Evolutionary conservation across 2,888 invertebrate species (phyloP).

Genomic region (Chesias legatella): DNA sequence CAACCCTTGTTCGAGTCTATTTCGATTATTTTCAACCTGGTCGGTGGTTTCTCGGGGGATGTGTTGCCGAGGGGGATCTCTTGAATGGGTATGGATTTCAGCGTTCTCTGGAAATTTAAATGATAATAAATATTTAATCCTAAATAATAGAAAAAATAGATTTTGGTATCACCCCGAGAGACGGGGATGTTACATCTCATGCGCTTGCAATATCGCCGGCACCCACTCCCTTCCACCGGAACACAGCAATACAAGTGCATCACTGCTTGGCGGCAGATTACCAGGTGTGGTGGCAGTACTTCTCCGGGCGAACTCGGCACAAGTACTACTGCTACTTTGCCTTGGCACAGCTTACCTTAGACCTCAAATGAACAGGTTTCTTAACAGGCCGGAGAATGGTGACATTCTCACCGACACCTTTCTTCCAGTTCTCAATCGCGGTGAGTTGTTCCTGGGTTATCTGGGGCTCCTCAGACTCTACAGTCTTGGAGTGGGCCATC

Average conservation of each 20-base stretch:
- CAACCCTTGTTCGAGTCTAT: slow-evolving; percentile 50
- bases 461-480: slow-evolving; percentile 30
- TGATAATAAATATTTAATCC: no score
- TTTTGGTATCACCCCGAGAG: no score
- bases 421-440: slow-evolving; percentile 50
- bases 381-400: slow-evolving; percentile 72
- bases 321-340: no score
- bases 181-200: no score
- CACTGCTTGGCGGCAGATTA: no score
- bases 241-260: no score
- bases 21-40: slow-evolving; percentile 53
- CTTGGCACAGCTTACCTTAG: slow-evolving; percentile 77
- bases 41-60: slow-evolving; percentile 45
- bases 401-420: slow-evolving; percentile 60
- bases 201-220: no score
- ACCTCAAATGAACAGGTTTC: slow-evolving; percentile 83
- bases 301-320: no score
- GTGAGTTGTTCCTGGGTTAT: neutral
- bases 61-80: slow-evolving; percentile 62
- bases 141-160: no score
- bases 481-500: slow-evolving; percentile 51
- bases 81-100: slow-evolving; percentile 74
- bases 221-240: no score
- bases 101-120: slow-evolving; percentile 70
- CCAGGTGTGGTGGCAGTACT: no score